Evolutionary conservation across 2,113 vertebrate species (phyloP).

Genomic region (Gymnarchus niloticus): DNA sequence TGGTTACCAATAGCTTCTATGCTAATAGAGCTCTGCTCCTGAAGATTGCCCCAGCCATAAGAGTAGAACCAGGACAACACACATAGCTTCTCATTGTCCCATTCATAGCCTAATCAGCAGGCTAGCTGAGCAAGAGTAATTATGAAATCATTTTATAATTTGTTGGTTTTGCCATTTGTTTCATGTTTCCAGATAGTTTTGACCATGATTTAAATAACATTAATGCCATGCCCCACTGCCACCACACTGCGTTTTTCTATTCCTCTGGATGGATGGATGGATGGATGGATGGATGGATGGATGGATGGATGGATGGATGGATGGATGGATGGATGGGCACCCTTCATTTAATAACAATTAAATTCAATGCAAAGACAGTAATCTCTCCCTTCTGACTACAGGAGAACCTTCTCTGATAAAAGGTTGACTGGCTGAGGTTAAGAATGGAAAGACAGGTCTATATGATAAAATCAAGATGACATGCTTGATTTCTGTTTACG

Average conservation of each 20-base stretch:
- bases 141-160: constrained; percentile 54
- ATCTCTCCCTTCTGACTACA: no score
- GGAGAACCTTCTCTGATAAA: no score
- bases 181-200: not conserved
- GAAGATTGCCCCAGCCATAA: constrained; percentile 53
- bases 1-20: constrained; percentile 48
- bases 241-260: not conserved
- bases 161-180: constrained; percentile 38
- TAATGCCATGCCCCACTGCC: not conserved
- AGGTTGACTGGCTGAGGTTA: no score
- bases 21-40: constrained; percentile 47
- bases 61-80: constrained; percentile 46
- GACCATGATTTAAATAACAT: not conserved
- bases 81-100: constrained; percentile 45
- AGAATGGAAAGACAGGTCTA: no score
- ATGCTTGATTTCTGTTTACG: no score
- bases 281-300: no score
- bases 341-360: no score
- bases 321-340: no score
- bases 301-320: no score
- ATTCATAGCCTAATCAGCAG: constrained; percentile 39
- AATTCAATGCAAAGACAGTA: no score
- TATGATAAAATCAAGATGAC: no score
- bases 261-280: no score
- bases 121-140: constrained; percentile 44